These are phyloP conservation scores for Venusia cambrica DNA, from an alignment of 2,888 invertebrate species.

Conservation along the genomic window DNA sequence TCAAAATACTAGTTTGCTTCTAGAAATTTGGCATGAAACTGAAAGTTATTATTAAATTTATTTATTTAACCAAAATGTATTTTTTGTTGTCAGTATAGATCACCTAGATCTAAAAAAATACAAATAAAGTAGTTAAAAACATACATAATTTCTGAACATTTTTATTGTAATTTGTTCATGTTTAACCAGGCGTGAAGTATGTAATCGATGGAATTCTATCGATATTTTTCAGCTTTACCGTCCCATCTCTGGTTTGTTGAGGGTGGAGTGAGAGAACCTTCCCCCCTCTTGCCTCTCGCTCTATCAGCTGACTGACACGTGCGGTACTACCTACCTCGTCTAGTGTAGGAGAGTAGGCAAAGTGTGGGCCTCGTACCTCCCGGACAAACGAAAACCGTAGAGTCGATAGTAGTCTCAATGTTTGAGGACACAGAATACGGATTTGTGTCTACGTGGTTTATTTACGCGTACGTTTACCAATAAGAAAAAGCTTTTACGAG, in stretches of 20 bases:
- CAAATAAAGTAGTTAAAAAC: too few species aligned
- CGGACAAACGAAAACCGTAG: constrained; percentile 9
- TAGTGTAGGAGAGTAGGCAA: constrained; percentile 47
- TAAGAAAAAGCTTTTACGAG: constrained; percentile 11
- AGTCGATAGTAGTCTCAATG: constrained; percentile 1
- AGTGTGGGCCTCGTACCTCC: constrained; percentile 9
- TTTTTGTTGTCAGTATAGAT: too few species aligned
- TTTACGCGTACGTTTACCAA: constrained; percentile 13
- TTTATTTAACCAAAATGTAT: too few species aligned
- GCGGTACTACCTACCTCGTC: constrained; percentile 61
- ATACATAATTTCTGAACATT: too few species aligned
- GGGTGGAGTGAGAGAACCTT: constrained; percentile 49
- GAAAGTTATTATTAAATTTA: too few species aligned
- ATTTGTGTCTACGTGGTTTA: constrained; percentile 6
- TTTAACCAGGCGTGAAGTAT: too few species aligned
- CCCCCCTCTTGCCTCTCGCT: constrained; percentile 53
- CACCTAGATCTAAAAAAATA: too few species aligned
- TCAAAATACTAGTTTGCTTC: too few species aligned
- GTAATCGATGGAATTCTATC: constrained; percentile 15
- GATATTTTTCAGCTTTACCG: constrained; percentile 21
- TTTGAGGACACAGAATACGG: constrained; percentile 5
- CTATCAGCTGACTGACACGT: constrained; percentile 78
- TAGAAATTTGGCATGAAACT: too few species aligned
- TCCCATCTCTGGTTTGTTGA: constrained; percentile 26
- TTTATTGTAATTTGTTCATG: too few species aligned